Percentiles rank a stretch among this genome's conserved stretches.
Evolutionary conservation across 2,113 vertebrate genomes (phyloP).

Genomic region (Notiomystis cincta): DNA sequence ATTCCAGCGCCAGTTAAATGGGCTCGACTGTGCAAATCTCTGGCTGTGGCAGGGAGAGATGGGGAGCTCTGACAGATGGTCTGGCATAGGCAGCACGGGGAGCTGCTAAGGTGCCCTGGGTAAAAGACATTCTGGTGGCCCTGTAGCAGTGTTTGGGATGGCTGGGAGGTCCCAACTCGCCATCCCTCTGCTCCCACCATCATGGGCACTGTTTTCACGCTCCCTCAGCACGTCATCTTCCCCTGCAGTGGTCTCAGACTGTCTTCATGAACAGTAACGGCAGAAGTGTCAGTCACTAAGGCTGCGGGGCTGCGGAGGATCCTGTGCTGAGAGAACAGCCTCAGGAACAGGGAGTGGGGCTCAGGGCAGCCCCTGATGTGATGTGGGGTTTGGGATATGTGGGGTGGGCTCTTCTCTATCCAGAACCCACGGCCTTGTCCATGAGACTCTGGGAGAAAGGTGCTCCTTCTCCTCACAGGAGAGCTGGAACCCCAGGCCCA

Average conservation of each 20-base stretch:
- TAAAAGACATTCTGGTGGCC: background rate
- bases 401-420: background rate
- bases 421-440: accelerated
- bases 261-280: accelerated
- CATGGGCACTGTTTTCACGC: background rate
- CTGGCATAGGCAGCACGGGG: background rate
- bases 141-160: background rate
- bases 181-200: accelerated
- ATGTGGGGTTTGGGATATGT: accelerated
- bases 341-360: background rate
- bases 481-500: background rate
- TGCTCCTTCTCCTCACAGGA: accelerated
- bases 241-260: background rate
- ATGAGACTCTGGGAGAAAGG: accelerated
- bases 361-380: accelerated
- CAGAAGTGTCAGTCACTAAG: accelerated
- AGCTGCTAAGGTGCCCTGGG: background rate
- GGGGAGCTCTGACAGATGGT: constrained; percentile 39
- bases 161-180: background rate
- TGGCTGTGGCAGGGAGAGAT: constrained; percentile 15
- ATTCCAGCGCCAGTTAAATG: constrained; percentile 30
- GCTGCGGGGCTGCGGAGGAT: background rate
- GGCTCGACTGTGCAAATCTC: constrained; percentile 35
- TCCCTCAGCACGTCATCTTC: background rate
- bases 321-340: accelerated